phyloP scores from a whole-genome alignment of 2,797 vertebrate species.

The Nasua narica region DNA sequence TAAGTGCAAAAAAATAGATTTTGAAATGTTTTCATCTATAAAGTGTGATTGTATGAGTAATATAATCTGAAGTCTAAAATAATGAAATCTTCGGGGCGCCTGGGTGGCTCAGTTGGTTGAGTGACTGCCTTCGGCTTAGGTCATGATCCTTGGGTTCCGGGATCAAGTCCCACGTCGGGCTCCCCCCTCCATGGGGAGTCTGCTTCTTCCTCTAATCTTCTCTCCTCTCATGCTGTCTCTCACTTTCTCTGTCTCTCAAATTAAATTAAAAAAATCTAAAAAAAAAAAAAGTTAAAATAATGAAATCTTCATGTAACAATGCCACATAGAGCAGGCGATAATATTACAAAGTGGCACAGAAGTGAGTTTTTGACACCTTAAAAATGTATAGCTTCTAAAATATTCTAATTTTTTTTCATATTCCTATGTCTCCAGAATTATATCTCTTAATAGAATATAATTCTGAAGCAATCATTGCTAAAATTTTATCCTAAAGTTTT shows the following conservation, averaged over 20 bases:
- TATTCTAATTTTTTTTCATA: background rate
- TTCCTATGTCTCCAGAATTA: background rate
- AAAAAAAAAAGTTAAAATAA: no score
- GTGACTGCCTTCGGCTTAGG: no score
- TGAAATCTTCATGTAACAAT: background rate
- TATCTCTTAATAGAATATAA: background rate
- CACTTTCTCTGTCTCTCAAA: no score
- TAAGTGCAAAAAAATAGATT: background rate
- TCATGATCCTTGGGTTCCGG: no score
- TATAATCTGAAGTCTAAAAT: background rate
- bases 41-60: background rate
- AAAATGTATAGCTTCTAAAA: background rate
- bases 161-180: no score
- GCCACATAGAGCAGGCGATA: background rate
- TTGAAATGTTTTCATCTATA: background rate
- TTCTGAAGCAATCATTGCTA: background rate
- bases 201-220: no score
- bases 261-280: no score
- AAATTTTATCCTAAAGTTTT: slow-evolving; percentile 38
- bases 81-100: background rate
- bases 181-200: no score
- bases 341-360: background rate
- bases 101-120: no score
- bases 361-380: background rate
- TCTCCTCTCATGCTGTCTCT: no score